Evolutionary conservation across 2,797 vertebrate genomes (phyloP).

Genomic region (Typhlichthys eigenmanni): DNA sequence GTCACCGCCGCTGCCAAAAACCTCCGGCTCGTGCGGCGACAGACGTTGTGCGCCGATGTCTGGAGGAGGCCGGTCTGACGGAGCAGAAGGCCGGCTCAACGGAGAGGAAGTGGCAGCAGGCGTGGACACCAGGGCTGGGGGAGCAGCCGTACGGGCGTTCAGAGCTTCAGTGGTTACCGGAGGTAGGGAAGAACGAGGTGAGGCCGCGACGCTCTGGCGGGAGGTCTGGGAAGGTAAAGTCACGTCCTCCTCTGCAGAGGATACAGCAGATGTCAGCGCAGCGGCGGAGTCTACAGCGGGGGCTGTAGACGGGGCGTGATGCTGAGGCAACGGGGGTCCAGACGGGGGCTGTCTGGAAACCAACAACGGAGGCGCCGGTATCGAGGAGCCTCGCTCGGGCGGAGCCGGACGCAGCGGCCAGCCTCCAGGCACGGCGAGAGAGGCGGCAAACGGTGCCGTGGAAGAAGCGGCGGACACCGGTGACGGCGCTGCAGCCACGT

Average conservation of each 20-base stretch:
- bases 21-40: conserved; percentile 42
- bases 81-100: conserved; percentile 33
- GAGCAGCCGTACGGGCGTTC: conserved; percentile 60
- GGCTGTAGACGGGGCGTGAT: conserved; percentile 42
- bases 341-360: conserved; percentile 18
- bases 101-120: conserved; percentile 48
- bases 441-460: conserved; percentile 17
- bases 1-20: conserved; percentile 28
- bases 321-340: conserved; percentile 17
- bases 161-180: conserved; percentile 73
- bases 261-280: conserved; percentile 28
- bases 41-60: conserved; percentile 26
- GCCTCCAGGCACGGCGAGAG: conserved; percentile 29
- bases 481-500: conserved; percentile 30
- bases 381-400: conserved; percentile 27
- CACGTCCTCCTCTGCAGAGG: conserved; percentile 32
- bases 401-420: conserved; percentile 28
- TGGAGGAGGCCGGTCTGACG: conserved; percentile 29
- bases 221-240: conserved; percentile 30
- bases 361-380: conserved; percentile 29
- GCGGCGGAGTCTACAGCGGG: conserved; percentile 35
- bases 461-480: conserved; percentile 15
- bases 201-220: conserved; percentile 53
- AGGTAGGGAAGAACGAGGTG: conserved; percentile 70
- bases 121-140: conserved; percentile 63